A percentile compares a stretch with the other conserved stretches of the same genome.
phyloP scores from a whole-genome alignment of 2,888 invertebrate genomes.

The Amphipyra tragopoginis region DNA sequence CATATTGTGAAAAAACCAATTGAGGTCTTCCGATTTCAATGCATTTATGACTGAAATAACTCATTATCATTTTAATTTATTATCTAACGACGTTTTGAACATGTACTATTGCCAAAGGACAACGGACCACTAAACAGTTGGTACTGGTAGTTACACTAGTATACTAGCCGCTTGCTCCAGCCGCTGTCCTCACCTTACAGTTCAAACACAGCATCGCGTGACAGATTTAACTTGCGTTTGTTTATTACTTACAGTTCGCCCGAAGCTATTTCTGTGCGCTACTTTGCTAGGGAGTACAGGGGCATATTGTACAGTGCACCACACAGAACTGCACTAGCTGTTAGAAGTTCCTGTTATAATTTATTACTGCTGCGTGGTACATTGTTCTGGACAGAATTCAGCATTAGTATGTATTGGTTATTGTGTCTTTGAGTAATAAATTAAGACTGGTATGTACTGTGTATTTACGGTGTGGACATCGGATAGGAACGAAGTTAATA shows the following conservation, averaged over 20 bases:
- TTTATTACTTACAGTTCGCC: slow-evolving; percentile 54
- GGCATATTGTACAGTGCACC: slow-evolving; percentile 10
- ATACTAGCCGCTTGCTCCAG: slow-evolving; percentile 17
- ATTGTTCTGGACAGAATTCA: slow-evolving; percentile 4
- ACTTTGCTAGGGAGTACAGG: slow-evolving; percentile 22
- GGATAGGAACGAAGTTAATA: too few relatives aligned
- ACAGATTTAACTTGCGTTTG: slow-evolving; percentile 61
- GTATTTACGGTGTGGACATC: too few relatives aligned
- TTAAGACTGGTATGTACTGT: neutral
- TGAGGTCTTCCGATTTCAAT: too few relatives aligned
- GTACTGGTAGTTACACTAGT: neutral
- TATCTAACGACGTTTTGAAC: too few relatives aligned
- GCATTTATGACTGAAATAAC: too few relatives aligned
- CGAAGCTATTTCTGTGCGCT: slow-evolving; percentile 49
- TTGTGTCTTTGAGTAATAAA: neutral
- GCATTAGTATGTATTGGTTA: slow-evolving; percentile 1
- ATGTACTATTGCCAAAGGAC: too few relatives aligned
- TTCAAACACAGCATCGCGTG: slow-evolving; percentile 55
- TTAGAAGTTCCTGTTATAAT: slow-evolving; percentile 19
- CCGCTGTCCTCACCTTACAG: slow-evolving; percentile 12
- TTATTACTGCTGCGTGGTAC: slow-evolving; percentile 11
- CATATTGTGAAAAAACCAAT: too few relatives aligned
- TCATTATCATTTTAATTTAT: too few relatives aligned
- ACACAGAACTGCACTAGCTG: slow-evolving; percentile 8
- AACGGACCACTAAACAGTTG: too few relatives aligned